phyloP scores from a whole-genome alignment of 2,888 invertebrate species.

The Bimastos eiseni region DNA sequence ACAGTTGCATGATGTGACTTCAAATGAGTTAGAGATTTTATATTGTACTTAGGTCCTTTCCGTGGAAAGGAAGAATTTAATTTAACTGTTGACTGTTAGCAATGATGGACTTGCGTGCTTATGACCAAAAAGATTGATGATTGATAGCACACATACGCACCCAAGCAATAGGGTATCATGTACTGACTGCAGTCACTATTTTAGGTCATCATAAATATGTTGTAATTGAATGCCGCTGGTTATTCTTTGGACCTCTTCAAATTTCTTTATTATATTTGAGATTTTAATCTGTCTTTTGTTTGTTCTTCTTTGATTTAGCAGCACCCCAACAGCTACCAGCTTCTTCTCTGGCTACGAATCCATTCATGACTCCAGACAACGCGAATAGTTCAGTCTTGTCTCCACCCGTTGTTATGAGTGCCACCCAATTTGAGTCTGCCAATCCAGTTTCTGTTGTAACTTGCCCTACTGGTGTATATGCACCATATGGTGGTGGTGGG shows the following conservation, averaged over 20 bases:
- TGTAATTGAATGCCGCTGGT: neutral
- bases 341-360: neutral
- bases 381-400: neutral
- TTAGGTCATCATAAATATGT: neutral
- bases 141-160: neutral
- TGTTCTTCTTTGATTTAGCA: neutral
- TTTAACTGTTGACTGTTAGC: neutral
- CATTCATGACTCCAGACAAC: constrained; percentile 2
- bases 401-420: neutral
- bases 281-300: neutral
- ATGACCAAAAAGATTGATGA: neutral
- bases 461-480: neutral
- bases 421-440: neutral
- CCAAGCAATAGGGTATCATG: neutral
- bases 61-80: neutral
- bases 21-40: neutral
- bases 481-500: neutral
- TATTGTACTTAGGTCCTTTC: neutral
- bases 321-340: neutral
- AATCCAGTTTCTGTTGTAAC: neutral
- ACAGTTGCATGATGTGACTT: neutral
- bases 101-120: neutral
- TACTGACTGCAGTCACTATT: neutral
- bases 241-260: neutral
- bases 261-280: neutral